Evolutionary conservation across 2,113 vertebrate genomes (phyloP), one percentile per base, ranked within the genome.

Genomic region (Meleagris gallopavo): DNA sequence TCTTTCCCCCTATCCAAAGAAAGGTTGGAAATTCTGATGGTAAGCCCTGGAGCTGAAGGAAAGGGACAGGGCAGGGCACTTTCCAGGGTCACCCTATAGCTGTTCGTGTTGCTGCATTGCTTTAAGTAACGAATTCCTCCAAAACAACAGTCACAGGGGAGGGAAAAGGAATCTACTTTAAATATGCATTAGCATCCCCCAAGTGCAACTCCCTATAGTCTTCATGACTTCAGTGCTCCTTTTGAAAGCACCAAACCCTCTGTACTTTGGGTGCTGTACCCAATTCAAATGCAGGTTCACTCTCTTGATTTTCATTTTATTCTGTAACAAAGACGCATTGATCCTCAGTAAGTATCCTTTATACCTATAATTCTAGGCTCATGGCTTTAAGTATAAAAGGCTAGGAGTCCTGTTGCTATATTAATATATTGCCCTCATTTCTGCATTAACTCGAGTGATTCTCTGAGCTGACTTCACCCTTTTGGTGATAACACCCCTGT

Each of bases 361-460:
- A 62, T 48, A 30, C 20, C 64, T 64, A 10, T 34, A 83, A 94
- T 88, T 94, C 88, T 45, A 70, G 38, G 25, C 10, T 73, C 17
- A 22, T 46, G 62, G 45, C 16, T 90, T 90, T 45, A 87, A 83
- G 16, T 34, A 64, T 30, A 13, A 72, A 90, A 85, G 83, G 15
- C 32, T 32, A 18, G 19, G 24, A 19, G 30, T 85, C 88, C 88
- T 58, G 30, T 9, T 15, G 72, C 52, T 95, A 36, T 62, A 72
- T 95, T 95, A 95, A 95, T 92, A 58, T 65, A 36, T 75, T 61
- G n/a, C 61, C 74, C 72, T 96, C 76, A 65, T 95, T 94, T 95
- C 78, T 75, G 40, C 74, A 93, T 96, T 92, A 95, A 50, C 54
- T 86, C 19, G 5, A 95, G 94, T 64, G 93, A 95, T 81, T 45